Evolutionary conservation across 2,888 invertebrate species (phyloP), one percentile per base, ranked within the genome.

Genomic region (Trissonchulus sp.): DNA sequence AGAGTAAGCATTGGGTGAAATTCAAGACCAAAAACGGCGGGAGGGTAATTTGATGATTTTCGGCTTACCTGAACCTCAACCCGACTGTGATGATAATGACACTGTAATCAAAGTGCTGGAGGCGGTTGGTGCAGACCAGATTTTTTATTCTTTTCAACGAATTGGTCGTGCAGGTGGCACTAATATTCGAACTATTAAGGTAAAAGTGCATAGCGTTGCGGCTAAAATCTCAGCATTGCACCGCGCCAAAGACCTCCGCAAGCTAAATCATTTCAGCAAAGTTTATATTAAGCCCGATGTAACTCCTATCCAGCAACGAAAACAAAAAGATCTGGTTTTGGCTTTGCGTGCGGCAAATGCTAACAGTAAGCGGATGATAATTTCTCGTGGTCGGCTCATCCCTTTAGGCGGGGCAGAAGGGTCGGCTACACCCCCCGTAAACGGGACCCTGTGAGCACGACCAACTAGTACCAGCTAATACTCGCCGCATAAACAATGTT

Each of bases 1-100:
- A n/a, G 60, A 60, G n/a, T n/a, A 60, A 60, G 60, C 60, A 18
- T 60, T 60, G n/a, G n/a, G n/a, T 60, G 60, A 60, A 60, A 60
- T 60, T 60, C 60, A 60, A 60, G 60, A 60, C n/a, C 60, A 60
- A 60, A 60, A 60, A 60, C 60, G 60, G 18, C 60, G n/a, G 60
- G 60, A 60, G n/a, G n/a, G n/a, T 60, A 60, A 60, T n/a, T 60
- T 60, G 60, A 60, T 60, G 60, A 60, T 60, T 60, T 60, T 60
- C n/a, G 60, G 60, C n/a, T 60, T 60, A 60, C 60, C 60, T 60
- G 60, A 60, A 60, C n/a, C 60, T 60, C 60, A 60, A 18, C n/a
- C 60, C n/a, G 60, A 60, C n/a, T 18, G n/a, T 18, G 60, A n/a
- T 60, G 60, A 60, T 60, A 60, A 60, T 60, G 60, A 60, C 18